Evolutionary conservation across 2,797 vertebrate species (phyloP).

Genomic region (Pipistrellus nathusii): DNA sequence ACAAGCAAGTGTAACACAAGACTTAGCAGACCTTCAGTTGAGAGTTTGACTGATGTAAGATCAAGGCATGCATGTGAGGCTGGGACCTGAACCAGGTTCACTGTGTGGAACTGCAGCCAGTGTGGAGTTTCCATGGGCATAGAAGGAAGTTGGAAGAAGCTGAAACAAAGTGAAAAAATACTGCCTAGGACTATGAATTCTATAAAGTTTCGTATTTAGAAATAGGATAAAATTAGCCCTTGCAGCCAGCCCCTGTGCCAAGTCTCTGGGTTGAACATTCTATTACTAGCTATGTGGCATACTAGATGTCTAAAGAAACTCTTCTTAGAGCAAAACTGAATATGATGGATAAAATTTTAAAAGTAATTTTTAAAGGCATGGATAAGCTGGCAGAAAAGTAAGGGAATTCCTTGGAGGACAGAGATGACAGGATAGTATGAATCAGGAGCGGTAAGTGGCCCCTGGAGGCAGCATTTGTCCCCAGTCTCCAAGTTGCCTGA

Average conservation of each 20-base stretch:
- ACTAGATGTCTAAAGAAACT: neutral
- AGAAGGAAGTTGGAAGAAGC: neutral
- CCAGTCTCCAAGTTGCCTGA: neutral
- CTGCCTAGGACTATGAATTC: neutral
- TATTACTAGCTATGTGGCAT: neutral
- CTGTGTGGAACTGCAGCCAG: neutral
- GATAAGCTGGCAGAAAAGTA: neutral
- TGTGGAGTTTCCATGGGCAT: neutral
- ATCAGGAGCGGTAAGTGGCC: neutral
- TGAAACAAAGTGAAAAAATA: neutral
- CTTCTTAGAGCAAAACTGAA: neutral
- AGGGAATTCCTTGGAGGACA: neutral
- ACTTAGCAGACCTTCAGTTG: neutral
- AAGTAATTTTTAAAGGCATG: conserved; percentile 43
- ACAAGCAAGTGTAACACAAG: neutral
- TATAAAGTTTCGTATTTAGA: neutral
- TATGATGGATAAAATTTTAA: neutral
- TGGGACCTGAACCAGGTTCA: neutral
- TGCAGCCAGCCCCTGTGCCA: neutral
- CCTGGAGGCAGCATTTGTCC: neutral
- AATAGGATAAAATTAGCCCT: neutral
- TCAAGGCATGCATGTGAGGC: neutral
- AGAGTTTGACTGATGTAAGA: neutral
- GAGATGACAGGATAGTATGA: neutral
- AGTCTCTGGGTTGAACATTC: neutral